Evolutionary conservation across 2,797 vertebrate species (phyloP).

Genomic region (Myotis daubentonii): DNA sequence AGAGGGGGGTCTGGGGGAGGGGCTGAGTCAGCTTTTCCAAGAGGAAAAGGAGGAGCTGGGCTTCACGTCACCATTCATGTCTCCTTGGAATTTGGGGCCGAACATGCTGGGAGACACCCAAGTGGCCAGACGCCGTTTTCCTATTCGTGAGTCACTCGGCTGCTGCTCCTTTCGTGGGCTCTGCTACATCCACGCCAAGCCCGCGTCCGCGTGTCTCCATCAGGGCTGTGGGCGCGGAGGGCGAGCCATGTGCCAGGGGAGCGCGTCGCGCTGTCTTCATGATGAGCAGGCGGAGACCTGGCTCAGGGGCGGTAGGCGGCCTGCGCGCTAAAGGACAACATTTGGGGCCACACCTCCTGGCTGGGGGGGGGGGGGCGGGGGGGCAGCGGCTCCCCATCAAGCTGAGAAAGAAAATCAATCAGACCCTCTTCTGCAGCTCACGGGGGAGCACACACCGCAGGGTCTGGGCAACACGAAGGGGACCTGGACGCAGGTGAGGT

Average conservation of each 20-base stretch:
- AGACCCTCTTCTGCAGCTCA: background rate
- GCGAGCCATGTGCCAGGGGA: rapidly evolving
- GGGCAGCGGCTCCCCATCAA: no score
- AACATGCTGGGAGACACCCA: background rate
- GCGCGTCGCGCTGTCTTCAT: rapidly evolving
- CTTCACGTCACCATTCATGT: background rate
- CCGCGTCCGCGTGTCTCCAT: background rate
- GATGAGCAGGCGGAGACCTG: background rate
- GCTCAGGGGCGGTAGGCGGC: background rate
- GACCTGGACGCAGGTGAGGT: background rate
- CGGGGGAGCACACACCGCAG: no score
- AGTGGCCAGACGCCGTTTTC: background rate
- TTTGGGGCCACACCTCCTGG: background rate
- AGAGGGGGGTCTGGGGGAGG: background rate
- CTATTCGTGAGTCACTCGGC: background rate
- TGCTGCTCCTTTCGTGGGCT: background rate
- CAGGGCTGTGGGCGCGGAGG: background rate
- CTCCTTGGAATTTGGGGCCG: background rate
- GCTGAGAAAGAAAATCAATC: background rate
- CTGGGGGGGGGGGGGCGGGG: background rate
- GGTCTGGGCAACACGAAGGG: background rate
- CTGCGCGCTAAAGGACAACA: rapidly evolving
- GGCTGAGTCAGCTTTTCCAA: background rate
- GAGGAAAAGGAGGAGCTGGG: background rate
- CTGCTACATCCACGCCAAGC: background rate